Evolutionary conservation across 2,113 vertebrate genomes (phyloP).

Genomic region (Eretmochelys imbricata): DNA sequence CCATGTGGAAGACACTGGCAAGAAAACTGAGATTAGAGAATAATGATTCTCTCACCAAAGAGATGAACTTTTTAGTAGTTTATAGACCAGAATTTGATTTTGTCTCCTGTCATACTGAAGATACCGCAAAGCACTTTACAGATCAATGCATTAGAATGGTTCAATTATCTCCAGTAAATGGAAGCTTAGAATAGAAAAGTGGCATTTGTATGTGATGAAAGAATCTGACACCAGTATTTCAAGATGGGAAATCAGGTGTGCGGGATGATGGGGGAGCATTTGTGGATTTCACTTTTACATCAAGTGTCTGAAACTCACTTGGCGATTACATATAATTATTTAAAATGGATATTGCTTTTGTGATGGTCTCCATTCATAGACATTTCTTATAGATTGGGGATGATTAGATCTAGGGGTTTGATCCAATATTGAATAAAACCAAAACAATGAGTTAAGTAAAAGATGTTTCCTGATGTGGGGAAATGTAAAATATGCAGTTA

Average conservation of each 20-base stretch:
- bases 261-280: neutral
- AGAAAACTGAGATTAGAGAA: neutral
- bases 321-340: neutral
- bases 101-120: neutral
- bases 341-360: neutral
- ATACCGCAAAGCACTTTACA: neutral
- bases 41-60: neutral
- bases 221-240: neutral
- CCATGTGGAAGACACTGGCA: neutral
- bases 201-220: neutral
- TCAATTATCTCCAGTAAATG: neutral
- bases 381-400: neutral
- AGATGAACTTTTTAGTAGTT: neutral
- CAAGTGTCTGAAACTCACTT: neutral
- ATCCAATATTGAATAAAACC: fast-evolving
- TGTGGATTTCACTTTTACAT: neutral
- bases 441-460: neutral
- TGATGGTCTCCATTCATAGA: neutral
- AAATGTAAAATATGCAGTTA: neutral
- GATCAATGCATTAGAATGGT: neutral
- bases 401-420: neutral
- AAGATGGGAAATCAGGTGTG: neutral
- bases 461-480: neutral
- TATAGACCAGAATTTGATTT: neutral
- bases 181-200: slow-evolving; percentile 2